Evolutionary conservation across 2,888 invertebrate genomes (phyloP).

Genomic region (Axea sp.): DNA sequence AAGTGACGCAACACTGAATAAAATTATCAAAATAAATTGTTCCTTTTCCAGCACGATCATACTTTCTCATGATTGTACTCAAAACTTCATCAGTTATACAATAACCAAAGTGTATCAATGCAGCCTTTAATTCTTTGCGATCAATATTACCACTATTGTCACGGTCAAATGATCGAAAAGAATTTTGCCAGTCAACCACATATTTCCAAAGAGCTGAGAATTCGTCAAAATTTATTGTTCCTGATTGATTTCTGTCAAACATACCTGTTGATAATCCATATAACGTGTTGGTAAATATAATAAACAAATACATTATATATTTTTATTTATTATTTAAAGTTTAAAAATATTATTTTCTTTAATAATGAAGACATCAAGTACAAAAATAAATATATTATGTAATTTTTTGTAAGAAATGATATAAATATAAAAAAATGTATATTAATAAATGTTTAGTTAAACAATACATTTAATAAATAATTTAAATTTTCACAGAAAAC

Average conservation of each 20-base stretch:
- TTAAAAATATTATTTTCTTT: no score
- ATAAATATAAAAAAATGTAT: no score
- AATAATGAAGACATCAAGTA: no score
- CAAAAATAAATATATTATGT: no score
- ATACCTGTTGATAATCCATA: constrained; percentile 6
- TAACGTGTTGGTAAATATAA: no score
- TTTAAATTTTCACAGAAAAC: no score
- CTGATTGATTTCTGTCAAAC: constrained; percentile 81
- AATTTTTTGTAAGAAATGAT: no score
- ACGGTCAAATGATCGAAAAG: constrained; percentile 95
- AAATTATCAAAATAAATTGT: constrained; percentile 98
- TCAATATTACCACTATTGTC: constrained; percentile 97
- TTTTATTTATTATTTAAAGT: no score
- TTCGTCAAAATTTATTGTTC: constrained; percentile 95
- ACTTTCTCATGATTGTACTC: constrained; percentile 91
- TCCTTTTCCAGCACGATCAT: constrained; percentile 93
- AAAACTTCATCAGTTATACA: constrained; percentile 91
- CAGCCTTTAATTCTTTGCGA: constrained; percentile 87
- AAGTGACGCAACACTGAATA: constrained; percentile 95
- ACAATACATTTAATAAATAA: no score
- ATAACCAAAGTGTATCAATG: constrained; percentile 86
- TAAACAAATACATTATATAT: no score
- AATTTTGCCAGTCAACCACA: constrained; percentile 98
- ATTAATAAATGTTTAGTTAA: no score
- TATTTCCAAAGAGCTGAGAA: constrained; percentile 98